These are phyloP conservation scores for Eunapius fragilis DNA, from an alignment of 37 sponge, comb jelly and placozoan genomes.

Conservation along the genomic window DNA sequence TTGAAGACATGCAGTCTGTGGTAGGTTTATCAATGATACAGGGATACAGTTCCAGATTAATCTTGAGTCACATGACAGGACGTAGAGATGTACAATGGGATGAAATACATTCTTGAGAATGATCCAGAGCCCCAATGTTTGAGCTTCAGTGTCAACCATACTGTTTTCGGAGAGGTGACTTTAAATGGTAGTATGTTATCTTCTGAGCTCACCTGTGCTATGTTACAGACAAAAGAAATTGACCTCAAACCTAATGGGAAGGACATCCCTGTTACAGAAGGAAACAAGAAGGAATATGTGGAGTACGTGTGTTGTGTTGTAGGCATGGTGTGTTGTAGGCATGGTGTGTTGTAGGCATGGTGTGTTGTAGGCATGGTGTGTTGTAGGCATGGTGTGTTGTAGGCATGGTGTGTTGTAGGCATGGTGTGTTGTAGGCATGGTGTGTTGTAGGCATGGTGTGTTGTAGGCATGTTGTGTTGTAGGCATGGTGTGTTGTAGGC, in stretches of 20 bases:
- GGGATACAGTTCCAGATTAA: background rate
- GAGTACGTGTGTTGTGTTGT: conserved; percentile 19
- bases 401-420: background rate
- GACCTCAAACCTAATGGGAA: conserved; percentile 87
- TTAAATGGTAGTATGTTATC: background rate
- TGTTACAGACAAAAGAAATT: conserved; percentile 66
- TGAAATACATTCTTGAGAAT: conserved; percentile 93
- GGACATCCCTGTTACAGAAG: conserved; percentile 86
- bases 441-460: too few relatives aligned
- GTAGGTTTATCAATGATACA: conserved; percentile 29
- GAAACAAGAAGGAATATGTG: conserved; percentile 78
- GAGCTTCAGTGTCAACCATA: conserved; percentile 78
- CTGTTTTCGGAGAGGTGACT: conserved; percentile 84
- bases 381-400: background rate
- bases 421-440: too few relatives aligned
- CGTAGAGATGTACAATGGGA: conserved; percentile 85
- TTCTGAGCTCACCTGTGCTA: too few relatives aligned
- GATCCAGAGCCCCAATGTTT: conserved; percentile 94
- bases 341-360: background rate
- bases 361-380: too few relatives aligned
- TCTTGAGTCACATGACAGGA: conserved; percentile 51
- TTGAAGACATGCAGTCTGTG: conserved; percentile 96
- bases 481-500: background rate
- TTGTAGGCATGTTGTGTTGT: background rate
- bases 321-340: too few relatives aligned